phyloP scores from a whole-genome alignment of 2,888 invertebrate genomes.

The Chromoteleia sp. region DNA sequence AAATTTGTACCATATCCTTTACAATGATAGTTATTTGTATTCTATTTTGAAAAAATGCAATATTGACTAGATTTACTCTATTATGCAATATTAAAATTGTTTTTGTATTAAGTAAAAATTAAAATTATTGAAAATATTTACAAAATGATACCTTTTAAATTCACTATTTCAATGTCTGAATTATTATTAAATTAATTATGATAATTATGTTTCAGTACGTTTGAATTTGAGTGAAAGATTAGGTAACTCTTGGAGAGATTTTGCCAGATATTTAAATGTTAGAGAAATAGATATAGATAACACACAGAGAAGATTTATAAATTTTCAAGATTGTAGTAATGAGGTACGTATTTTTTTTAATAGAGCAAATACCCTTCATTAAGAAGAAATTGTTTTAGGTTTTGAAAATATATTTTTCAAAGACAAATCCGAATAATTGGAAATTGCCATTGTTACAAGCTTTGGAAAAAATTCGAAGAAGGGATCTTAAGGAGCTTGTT shows the following conservation, averaged over 20 bases:
- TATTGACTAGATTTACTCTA: no score
- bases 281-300: conserved; percentile 78
- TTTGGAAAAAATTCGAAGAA: conserved; percentile 77
- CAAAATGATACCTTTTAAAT: no score
- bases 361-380: no score
- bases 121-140: no score
- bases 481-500: conserved; percentile 78
- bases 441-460: conserved; percentile 76
- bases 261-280: conserved; percentile 77
- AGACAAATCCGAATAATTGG: conserved; percentile 73
- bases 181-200: no score
- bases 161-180: no score
- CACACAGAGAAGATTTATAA: conserved; percentile 73
- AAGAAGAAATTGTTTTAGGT: no score
- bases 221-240: conserved; percentile 74
- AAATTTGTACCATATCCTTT: no score
- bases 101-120: no score
- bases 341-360: conserved; percentile 68
- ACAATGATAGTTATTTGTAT: no score
- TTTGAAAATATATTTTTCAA: conserved; percentile 75
- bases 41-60: no score
- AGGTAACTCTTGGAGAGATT: conserved; percentile 79
- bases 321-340: conserved; percentile 75
- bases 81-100: no score
- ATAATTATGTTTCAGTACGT: conserved; percentile 73